Conservation (phyloP, 2,113 vertebrate genomes). For the Pangasianodon gigas region DNA sequence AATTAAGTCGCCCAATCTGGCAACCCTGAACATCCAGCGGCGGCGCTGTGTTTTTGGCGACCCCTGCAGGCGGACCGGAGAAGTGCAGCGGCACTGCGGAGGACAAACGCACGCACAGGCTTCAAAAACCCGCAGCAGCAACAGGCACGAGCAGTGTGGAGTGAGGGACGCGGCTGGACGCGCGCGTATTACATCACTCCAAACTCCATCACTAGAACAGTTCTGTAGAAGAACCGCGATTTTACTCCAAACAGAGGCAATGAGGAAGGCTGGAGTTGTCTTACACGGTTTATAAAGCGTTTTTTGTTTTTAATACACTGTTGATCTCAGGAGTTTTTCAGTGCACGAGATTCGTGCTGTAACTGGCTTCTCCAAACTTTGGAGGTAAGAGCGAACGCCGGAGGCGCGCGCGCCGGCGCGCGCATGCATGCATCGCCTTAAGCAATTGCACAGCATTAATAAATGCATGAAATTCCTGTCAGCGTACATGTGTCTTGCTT, state of each 20-base stretch:
- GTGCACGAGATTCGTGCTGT: background rate
- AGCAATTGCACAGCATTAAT: background rate
- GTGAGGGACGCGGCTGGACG: background rate
- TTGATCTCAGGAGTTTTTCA: background rate
- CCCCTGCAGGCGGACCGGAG: background rate
- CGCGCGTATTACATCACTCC: background rate
- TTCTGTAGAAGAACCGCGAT: background rate
- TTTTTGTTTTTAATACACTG: background rate
- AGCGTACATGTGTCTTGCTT: background rate
- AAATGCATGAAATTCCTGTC: background rate
- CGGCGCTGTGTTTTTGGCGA: background rate
- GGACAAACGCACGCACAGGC: conserved; percentile 17
- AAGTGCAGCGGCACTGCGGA: conserved; percentile 28
- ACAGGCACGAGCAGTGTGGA: conserved; percentile 13
- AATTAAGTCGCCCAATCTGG: background rate
- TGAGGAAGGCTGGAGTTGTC: background rate
- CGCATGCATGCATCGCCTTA: background rate
- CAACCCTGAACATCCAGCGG: background rate
- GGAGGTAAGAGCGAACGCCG: conserved; percentile 24
- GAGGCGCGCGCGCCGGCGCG: background rate
- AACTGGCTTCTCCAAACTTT: conserved; percentile 29
- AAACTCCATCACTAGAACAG: background rate
- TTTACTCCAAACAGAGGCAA: background rate
- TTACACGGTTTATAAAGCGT: background rate
- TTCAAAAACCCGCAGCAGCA: conserved; percentile 11